Conservation (phyloP, 2,797 vertebrate genomes). For the Malurus splendens region DNA sequence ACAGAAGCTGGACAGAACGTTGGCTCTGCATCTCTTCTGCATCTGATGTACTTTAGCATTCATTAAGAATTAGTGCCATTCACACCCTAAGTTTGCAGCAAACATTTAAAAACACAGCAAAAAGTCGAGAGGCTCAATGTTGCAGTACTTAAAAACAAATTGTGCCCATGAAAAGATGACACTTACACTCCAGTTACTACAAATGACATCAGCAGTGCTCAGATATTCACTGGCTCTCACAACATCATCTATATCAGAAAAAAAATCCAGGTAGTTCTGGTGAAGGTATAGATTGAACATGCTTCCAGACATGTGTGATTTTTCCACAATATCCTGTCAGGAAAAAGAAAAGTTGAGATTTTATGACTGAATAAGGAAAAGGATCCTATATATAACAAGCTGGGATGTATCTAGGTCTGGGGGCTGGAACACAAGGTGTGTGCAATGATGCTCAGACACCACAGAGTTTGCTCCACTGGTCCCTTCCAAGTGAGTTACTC, state of each 20-base stretch:
- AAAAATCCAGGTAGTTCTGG: conserved; percentile 95
- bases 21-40: background rate
- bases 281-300: conserved; percentile 94
- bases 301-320: conserved; percentile 86
- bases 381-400: background rate
- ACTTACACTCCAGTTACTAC: conserved; percentile 88
- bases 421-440: background rate
- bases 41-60: background rate
- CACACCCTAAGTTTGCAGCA: background rate
- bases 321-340: conserved; percentile 84
- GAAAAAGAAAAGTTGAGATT: background rate
- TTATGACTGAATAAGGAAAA: background rate
- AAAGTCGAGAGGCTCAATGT: background rate
- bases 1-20: background rate
- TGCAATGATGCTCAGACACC: background rate
- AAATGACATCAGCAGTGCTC: conserved; percentile 86
- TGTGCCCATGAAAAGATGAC: background rate
- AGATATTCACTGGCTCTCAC: conserved; percentile 88
- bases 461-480: background rate
- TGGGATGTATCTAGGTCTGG: fast-evolving
- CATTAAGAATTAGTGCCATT: background rate
- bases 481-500: background rate
- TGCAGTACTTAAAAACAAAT: background rate
- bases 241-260: conserved; percentile 84
- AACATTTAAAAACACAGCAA: background rate